phyloP scores from a whole-genome alignment of 1,140 invertebrate species.

The Aphidius ervi region DNA sequence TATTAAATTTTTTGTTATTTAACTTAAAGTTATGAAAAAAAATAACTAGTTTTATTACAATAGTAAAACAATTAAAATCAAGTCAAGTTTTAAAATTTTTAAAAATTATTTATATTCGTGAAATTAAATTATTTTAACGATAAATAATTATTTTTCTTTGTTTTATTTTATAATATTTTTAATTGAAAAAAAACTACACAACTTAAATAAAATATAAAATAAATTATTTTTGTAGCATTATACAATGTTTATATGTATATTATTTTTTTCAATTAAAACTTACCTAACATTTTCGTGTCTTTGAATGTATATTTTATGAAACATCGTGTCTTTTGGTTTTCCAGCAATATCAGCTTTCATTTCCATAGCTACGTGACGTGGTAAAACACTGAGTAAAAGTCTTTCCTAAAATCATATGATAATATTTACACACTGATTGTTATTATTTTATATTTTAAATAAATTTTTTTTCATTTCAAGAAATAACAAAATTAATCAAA shows the following conservation, averaged over 20 bases:
- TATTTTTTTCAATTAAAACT: conserved; percentile 6
- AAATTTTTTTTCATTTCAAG: not conserved
- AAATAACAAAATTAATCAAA: conserved; percentile 2
- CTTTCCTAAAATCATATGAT: conserved; percentile 67
- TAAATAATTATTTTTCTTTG: too few species aligned
- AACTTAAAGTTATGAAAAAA: too few species aligned
- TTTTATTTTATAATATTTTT: too few species aligned
- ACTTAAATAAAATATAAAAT: too few species aligned
- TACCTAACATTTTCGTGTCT: conserved; percentile 94
- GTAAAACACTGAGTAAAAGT: conserved; percentile 86
- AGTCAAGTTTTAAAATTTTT: too few species aligned
- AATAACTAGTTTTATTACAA: too few species aligned
- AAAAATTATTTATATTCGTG: too few species aligned
- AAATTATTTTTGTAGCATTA: too few species aligned
- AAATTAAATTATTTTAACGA: too few species aligned
- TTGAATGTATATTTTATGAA: conserved; percentile 97
- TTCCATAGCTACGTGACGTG: conserved; percentile 93
- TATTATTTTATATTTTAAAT: too few species aligned
- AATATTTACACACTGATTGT: conserved; percentile 12
- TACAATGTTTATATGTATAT: not conserved
- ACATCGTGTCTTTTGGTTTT: conserved; percentile 86
- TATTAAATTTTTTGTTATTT: not conserved
- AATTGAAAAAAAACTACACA: too few species aligned
- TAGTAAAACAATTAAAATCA: too few species aligned
- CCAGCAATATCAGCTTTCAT: conserved; percentile 95